Conservation (phyloP, 2,113 vertebrate species). For the Gavialis gangeticus region DNA sequence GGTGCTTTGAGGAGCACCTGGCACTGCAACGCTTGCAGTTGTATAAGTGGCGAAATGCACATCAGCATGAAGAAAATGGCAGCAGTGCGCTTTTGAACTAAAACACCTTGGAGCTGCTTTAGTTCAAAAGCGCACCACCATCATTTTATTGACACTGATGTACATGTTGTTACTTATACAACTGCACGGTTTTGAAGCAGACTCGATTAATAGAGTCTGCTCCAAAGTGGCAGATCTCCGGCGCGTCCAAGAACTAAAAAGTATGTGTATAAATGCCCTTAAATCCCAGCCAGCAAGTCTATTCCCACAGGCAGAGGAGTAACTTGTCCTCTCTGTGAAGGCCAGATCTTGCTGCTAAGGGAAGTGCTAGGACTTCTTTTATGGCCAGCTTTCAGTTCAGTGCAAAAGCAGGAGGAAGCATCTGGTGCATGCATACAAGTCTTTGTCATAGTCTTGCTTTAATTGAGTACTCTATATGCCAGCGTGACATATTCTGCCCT, state of each 20-base stretch:
- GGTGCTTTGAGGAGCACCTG: too few species aligned
- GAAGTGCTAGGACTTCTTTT: background rate
- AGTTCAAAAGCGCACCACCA: constrained; percentile 4
- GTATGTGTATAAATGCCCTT: fast-evolving
- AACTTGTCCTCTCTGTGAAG: background rate
- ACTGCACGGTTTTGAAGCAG: background rate
- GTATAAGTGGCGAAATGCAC: too few species aligned
- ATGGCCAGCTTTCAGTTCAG: background rate
- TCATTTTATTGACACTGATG: background rate
- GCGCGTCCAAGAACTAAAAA: too few species aligned
- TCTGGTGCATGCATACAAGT: background rate
- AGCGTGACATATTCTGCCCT: background rate
- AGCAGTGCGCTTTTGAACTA: too few species aligned
- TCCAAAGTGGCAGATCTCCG: too few species aligned
- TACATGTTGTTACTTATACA: background rate
- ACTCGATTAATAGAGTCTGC: fast-evolving
- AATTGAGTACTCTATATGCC: background rate
- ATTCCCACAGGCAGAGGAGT: background rate
- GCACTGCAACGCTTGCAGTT: too few species aligned
- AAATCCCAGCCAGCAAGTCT: background rate
- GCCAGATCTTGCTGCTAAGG: background rate
- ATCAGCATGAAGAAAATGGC: too few species aligned
- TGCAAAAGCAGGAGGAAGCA: background rate
- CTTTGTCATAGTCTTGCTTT: background rate
- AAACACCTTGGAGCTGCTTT: too few species aligned